Conservation (phyloP, 2,888 invertebrate genomes). For the Platerodrilus igneus region DNA sequence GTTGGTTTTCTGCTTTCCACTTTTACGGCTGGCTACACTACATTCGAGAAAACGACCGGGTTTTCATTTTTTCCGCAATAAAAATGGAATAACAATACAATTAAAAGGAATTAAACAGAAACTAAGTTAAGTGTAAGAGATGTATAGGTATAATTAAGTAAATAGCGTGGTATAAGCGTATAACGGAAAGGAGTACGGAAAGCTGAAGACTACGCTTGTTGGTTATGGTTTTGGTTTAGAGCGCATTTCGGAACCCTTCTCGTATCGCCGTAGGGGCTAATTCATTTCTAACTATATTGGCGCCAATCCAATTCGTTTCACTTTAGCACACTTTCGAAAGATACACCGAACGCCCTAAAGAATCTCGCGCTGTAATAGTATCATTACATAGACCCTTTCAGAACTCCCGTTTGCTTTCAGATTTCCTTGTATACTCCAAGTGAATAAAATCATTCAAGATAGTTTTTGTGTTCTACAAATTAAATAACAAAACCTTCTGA, state of each 20-base stretch:
- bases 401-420: constrained; percentile 15
- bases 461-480: constrained; percentile 30
- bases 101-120: too few relatives aligned
- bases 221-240: too few relatives aligned
- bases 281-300: constrained; percentile 28
- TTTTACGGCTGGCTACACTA: too few relatives aligned
- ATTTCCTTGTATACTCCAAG: constrained; percentile 11
- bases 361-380: constrained; percentile 23
- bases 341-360: constrained; percentile 25
- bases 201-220: too few relatives aligned
- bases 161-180: too few relatives aligned
- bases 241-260: constrained; percentile 16
- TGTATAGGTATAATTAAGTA: too few relatives aligned
- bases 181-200: too few relatives aligned
- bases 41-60: too few relatives aligned
- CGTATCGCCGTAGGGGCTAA: constrained; percentile 23
- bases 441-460: constrained; percentile 21
- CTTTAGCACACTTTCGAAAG: constrained; percentile 27
- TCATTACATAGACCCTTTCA: constrained; percentile 21
- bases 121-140: too few relatives aligned
- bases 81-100: too few relatives aligned
- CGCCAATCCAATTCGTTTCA: constrained; percentile 28
- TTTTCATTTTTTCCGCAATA: too few relatives aligned
- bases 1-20: too few relatives aligned
- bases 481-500: constrained; percentile 33